Evolutionary conservation across 2,113 vertebrate species (phyloP).

Genomic region (Dicrurus megarhynchus): DNA sequence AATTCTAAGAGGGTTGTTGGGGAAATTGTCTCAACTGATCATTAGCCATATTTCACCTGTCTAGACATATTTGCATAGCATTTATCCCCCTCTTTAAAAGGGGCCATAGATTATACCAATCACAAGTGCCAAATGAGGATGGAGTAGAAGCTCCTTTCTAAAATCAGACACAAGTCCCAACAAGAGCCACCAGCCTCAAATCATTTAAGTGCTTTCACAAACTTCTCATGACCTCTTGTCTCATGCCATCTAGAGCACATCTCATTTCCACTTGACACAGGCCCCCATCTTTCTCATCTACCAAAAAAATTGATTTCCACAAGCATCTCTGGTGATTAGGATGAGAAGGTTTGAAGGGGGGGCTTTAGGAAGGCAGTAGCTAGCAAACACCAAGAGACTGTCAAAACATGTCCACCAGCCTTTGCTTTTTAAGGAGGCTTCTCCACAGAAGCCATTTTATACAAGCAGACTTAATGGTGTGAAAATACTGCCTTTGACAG

Average conservation of each 20-base stretch:
- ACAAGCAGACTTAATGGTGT: not conserved
- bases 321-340: not conserved
- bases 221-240: not conserved
- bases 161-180: not conserved
- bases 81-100: not conserved
- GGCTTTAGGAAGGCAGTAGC: not conserved
- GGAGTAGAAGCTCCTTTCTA: not conserved
- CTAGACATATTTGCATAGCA: not conserved
- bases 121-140: not conserved
- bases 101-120: not conserved
- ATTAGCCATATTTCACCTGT: not conserved
- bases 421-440: not conserved
- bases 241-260: not conserved
- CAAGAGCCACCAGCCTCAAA: not conserved
- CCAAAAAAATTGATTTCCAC: not conserved
- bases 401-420: not conserved
- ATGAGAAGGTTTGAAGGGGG: not conserved
- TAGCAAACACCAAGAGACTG: not conserved
- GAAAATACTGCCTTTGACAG: not conserved
- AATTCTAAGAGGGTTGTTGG: not conserved
- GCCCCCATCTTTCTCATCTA: not conserved
- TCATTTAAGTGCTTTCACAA: not conserved
- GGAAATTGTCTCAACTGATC: not conserved
- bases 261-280: not conserved
- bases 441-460: not conserved